These are phyloP conservation scores for Drosophila colorata DNA, from an alignment of 2,888 invertebrate genomes.

Conservation along the genomic window DNA sequence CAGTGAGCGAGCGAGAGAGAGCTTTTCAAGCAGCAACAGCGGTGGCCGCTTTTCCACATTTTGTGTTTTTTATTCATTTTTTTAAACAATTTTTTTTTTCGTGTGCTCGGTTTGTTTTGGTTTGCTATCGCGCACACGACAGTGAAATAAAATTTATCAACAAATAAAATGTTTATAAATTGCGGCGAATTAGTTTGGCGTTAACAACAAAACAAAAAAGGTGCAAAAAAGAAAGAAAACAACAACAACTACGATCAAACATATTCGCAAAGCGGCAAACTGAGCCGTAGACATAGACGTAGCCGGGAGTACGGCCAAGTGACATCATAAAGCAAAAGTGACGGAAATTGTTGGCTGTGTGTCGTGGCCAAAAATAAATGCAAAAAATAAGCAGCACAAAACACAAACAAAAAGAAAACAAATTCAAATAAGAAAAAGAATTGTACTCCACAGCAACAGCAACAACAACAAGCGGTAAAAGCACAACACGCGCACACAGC, in stretches of 20 bases:
- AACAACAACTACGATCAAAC: conserved; percentile 27
- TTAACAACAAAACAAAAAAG: conserved; percentile 44
- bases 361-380: conserved; percentile 71
- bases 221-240: conserved; percentile 13
- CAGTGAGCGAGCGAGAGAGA: conserved; percentile 25
- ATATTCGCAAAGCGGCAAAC: conserved; percentile 20
- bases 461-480: conserved; percentile 51
- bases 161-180: conserved; percentile 42
- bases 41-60: conserved; percentile 44
- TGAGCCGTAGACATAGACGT: conserved; percentile 7
- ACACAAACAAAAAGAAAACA: conserved; percentile 14
- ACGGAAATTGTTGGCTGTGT: conserved; percentile 59
- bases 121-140: conserved; percentile 27
- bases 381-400: conserved; percentile 44
- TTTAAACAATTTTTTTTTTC: conserved; percentile 14
- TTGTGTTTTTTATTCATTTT: conserved; percentile 20
- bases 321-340: conserved; percentile 65
- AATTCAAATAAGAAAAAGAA: conserved; percentile 43
- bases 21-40: conserved; percentile 39
- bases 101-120: conserved; percentile 32
- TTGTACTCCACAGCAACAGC: conserved; percentile 41
- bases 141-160: conserved; percentile 39
- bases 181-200: conserved; percentile 30
- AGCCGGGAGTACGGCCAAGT: conserved; percentile 37
- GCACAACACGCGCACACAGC: conserved; percentile 34